Evolutionary conservation across 2,797 vertebrate species (phyloP), one percentile per base, ranked within the genome.

Genomic region (Manis javanica): DNA sequence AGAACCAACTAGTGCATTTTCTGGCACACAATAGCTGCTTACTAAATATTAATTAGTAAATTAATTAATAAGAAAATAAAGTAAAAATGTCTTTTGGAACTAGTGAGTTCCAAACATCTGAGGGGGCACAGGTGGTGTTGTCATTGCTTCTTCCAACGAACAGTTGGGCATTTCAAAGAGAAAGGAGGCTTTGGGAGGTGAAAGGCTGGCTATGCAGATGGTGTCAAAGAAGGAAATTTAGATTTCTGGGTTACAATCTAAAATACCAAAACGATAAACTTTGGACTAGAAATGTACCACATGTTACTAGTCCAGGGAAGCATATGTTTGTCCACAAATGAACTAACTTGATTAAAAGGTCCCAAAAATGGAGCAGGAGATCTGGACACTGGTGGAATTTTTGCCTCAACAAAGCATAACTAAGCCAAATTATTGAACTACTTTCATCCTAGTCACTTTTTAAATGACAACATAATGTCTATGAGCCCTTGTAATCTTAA

Each of bases 131-230:
- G 97, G 81, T 96, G 95, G 85, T 95, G 88, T 84, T 96, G 96
- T 92, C 92, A 66, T 34, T 89, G 72, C 72, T 92, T 90, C 39
- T 79, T 95, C 90, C 96, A 97, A 63, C 16, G 66, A 94, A 96
- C 95, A 95, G 90, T 96, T 97, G 96, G 95, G 84, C 85, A 42
- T 94, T 96, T 91, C 78, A 71, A 94, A 96, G 61, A 95, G 96
- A 93, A 95, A 92, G 75, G 77, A 87, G 78, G 82, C 82, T 90
- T 69, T n/a, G 92, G 88, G 92, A 94, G 96, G 95, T 95, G 92
- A 97, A 94, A 91, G 91, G 71, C 89, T 96, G 95, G 78, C 71
- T 91, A 46, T 64, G 42, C 97, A 98, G 96, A 98, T 94, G 97
- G 97, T 79, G 34, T 92, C 88, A 92, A 87, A 97, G 83, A 95